Evolutionary conservation across 92 coral and sea anemone genomes (phyloP), one percentile per base, ranked within the genome.

Genomic region (Epizoanthus rinbou): DNA sequence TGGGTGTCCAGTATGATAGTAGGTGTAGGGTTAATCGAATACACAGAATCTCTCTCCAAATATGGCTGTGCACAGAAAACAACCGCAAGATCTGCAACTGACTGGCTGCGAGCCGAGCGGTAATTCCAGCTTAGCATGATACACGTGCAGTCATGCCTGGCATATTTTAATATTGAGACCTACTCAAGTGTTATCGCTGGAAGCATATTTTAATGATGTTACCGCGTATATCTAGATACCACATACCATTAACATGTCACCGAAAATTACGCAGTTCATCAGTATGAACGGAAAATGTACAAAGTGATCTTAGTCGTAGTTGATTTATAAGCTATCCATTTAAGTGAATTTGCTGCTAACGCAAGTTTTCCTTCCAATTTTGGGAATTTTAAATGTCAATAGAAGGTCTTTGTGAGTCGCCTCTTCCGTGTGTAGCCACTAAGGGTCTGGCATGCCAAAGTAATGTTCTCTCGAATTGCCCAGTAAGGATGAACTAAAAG

Each of bases 371-470:
- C 81, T 33, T 59, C 18, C 13, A 78, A 8, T 23, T 43, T 35
- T 25, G 18, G 1, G 3, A 64, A 23, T 64, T 25, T 15, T 64
- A 64, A 5, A 25, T 17, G 41, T 33, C 21, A 78, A 37, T 78
- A 62, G 70, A 37, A 58, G 15, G 69, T 58, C 23, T 59, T n/a
- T 18, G 18, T 16, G 22, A 8, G 16, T 25, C 25, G n/a, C 15
- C 23, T 28, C 24, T 41, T 70, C 47, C 9, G 52, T 18, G 14
- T 53, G 45, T 6, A 35, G 71, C 57, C 70, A 7, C 14, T 21
- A 69, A 57, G 59, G 37, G 16, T 11, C 62, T 62, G 17, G 23
- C 82, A 78, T 78, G 4, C 82, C 82, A 78, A 78, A 78, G 57
- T 62, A 62, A 78, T 78, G 82, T 31, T 78, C 58, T 57, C 71